Conservation (phyloP, 2,113 vertebrate genomes). For the Struthio camelus region DNA sequence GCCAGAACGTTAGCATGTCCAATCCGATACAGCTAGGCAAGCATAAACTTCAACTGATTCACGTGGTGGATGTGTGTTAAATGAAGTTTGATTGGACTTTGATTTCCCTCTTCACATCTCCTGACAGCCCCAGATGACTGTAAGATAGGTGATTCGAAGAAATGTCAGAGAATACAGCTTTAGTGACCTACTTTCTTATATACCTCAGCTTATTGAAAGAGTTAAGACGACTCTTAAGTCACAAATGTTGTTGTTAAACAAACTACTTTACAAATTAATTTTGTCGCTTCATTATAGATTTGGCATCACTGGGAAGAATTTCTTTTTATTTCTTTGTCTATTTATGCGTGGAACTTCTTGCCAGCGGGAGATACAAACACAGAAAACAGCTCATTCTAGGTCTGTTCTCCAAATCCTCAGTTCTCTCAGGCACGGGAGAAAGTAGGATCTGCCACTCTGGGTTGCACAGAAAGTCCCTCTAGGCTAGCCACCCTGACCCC, state of each 20-base stretch:
- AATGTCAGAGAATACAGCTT: not conserved
- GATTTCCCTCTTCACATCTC: not conserved
- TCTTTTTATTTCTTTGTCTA: not conserved
- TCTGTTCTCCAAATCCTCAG: not conserved
- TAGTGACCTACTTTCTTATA: not conserved
- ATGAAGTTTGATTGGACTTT: not conserved
- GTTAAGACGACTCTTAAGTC: not conserved
- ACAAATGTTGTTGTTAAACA: not conserved
- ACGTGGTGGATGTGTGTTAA: not conserved
- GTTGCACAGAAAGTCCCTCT: not conserved
- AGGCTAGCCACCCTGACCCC: not conserved
- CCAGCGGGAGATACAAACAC: not conserved
- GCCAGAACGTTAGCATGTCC: constrained; percentile 6
- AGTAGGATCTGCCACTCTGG: not conserved
- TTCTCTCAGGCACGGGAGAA: not conserved
- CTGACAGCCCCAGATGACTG: not conserved
- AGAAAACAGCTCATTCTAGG: not conserved
- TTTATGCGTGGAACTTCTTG: not conserved
- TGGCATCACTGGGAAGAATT: not conserved
- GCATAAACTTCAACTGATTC: not conserved
- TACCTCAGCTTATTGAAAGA: not conserved
- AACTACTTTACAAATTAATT: not conserved
- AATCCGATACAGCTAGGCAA: constrained; percentile 3
- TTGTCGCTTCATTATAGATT: not conserved
- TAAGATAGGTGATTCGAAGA: not conserved